Conservation (phyloP, 2,888 invertebrate species). For the Herminia tarsipennalis region DNA sequence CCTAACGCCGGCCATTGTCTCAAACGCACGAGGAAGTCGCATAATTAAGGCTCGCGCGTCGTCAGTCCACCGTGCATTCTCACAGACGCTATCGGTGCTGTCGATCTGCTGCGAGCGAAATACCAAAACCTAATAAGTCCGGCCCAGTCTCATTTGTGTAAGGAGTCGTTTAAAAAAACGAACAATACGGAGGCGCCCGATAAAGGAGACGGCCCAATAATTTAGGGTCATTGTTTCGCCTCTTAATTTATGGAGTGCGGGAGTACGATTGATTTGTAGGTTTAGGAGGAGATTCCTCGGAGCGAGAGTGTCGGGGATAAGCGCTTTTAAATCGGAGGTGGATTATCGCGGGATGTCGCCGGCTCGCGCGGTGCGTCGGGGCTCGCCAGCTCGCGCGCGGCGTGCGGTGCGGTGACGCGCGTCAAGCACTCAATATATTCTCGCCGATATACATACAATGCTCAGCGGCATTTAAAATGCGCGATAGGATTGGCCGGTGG, state of each 20-base stretch:
- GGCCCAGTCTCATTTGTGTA: constrained; percentile 82
- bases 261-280: constrained; percentile 82
- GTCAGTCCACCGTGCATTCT: constrained; percentile 50
- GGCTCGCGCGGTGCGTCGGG: constrained; percentile 34
- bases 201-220: constrained; percentile 81
- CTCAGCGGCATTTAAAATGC: constrained; percentile 73
- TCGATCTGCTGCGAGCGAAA: constrained; percentile 76
- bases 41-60: constrained; percentile 67
- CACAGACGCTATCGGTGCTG: constrained; percentile 69
- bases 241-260: constrained; percentile 84
- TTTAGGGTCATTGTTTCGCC: constrained; percentile 83
- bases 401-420: constrained; percentile 35
- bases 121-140: constrained; percentile 83
- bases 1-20: constrained; percentile 68
- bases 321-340: constrained; percentile 50
- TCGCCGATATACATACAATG: constrained; percentile 84
- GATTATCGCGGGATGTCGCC: constrained; percentile 48
- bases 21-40: constrained; percentile 65
- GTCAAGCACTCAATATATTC: constrained; percentile 81
- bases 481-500: constrained; percentile 79
- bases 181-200: constrained; percentile 71
- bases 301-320: constrained; percentile 67
- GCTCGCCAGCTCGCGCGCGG: constrained; percentile 24
- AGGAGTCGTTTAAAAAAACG: constrained; percentile 73
- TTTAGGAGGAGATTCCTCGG: constrained; percentile 67